These are phyloP conservation scores for Acanthisitta chloris DNA, from an alignment of 2,113 vertebrate genomes.

Conservation along the genomic window DNA sequence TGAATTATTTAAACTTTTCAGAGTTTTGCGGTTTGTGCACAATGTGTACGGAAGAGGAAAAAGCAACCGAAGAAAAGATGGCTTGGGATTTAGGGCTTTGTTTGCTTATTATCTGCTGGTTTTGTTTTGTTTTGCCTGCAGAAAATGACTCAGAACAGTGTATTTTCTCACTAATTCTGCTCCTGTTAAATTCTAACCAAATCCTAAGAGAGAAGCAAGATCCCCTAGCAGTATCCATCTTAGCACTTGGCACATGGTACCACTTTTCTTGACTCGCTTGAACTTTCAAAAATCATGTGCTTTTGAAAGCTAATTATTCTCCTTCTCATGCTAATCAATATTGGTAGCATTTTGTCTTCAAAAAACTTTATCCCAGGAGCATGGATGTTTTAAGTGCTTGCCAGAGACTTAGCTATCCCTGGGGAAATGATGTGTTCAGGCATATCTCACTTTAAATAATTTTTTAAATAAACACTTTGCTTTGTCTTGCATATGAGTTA, in stretches of 20 bases:
- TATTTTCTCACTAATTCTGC: neutral
- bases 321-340: neutral
- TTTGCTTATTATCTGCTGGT: neutral
- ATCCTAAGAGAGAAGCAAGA: neutral
- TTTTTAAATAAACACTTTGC: constrained; percentile 4
- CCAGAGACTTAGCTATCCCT: neutral
- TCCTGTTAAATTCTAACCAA: neutral
- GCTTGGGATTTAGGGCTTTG: neutral
- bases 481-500: constrained; percentile 35
- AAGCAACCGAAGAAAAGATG: neutral
- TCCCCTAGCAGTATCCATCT: neutral
- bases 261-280: neutral
- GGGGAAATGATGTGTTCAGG: neutral
- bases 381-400: neutral
- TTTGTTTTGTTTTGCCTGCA: neutral
- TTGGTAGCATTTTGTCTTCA: neutral
- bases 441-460: neutral
- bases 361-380: neutral
- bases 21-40: neutral
- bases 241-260: neutral
- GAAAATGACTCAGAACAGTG: neutral
- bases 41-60: neutral
- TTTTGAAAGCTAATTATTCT: neutral
- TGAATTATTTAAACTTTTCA: neutral
- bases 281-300: neutral